phyloP scores from a whole-genome alignment of 1,140 invertebrate species.

The Anadara kagoshimensis region DNA sequence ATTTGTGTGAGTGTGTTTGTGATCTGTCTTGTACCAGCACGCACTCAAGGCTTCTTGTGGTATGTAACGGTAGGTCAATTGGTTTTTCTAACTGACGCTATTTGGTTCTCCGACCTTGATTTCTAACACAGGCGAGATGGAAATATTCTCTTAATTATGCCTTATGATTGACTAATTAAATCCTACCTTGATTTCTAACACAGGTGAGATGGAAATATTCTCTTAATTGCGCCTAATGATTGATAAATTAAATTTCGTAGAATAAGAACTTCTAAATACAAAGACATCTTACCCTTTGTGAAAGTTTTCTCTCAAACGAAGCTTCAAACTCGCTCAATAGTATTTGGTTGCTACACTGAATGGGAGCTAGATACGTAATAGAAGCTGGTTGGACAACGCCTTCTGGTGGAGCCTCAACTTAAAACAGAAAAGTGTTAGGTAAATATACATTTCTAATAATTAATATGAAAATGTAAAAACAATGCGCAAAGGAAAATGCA shows the following conservation, averaged over 20 bases:
- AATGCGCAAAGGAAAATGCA: neutral
- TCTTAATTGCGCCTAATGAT: neutral
- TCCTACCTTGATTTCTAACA: no score
- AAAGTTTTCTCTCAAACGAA: conserved; percentile 56
- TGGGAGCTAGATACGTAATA: conserved; percentile 56
- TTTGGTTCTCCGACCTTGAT: conserved; percentile 22
- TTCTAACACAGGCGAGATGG: neutral
- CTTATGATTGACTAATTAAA: neutral
- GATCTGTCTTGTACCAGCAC: no score
- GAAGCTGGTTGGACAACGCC: conserved; percentile 64
- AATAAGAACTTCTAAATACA: conserved; percentile 40
- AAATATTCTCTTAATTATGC: neutral
- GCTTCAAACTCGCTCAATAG: conserved; percentile 60
- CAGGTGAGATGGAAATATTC: neutral
- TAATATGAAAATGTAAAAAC: neutral
- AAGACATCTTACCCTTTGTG: conserved; percentile 52
- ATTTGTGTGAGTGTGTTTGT: no score
- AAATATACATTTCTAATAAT: neutral
- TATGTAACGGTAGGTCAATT: no score
- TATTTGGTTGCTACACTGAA: conserved; percentile 56
- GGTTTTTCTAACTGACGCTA: conserved; percentile 42
- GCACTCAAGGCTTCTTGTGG: no score
- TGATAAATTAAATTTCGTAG: conserved; percentile 7
- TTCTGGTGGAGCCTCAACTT: conserved; percentile 62
- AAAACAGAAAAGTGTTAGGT: neutral